Conservation (phyloP, 2,888 invertebrate species). For the Chamaedrilus cognettii region DNA sequence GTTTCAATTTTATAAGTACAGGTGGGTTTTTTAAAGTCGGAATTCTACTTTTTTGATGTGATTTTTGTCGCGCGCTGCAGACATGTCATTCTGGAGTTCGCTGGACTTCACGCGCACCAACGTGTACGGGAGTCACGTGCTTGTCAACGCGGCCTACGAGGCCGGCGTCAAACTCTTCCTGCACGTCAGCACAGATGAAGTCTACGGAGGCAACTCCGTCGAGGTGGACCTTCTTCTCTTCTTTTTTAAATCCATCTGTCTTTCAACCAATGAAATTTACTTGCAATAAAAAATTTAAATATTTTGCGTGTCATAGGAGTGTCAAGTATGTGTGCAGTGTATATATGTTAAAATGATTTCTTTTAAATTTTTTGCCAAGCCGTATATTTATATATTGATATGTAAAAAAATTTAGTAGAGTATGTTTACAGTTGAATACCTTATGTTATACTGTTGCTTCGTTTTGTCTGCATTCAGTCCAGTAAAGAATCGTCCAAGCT, state of each 20-base stretch:
- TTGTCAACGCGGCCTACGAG: constrained; percentile 40
- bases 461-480: neutral
- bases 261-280: too few relatives aligned
- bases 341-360: too few relatives aligned
- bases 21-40: neutral
- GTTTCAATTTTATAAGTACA: too few relatives aligned
- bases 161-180: constrained; percentile 39
- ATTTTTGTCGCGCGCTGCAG: constrained; percentile 26
- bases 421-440: too few relatives aligned
- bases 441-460: too few relatives aligned
- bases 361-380: too few relatives aligned
- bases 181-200: constrained; percentile 52
- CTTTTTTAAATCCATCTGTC: neutral
- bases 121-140: constrained; percentile 41
- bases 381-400: too few relatives aligned
- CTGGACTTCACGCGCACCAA: constrained; percentile 42
- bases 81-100: constrained; percentile 42
- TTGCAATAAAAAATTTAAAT: too few relatives aligned
- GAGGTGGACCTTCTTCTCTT: neutral
- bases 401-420: too few relatives aligned
- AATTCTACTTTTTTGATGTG: neutral
- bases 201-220: constrained; percentile 49
- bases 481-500: constrained; percentile 36
- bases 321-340: too few relatives aligned
- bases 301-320: too few relatives aligned